Evolutionary conservation across 2,113 vertebrate genomes (phyloP).

Genomic region (Taurulus bubalis): DNA sequence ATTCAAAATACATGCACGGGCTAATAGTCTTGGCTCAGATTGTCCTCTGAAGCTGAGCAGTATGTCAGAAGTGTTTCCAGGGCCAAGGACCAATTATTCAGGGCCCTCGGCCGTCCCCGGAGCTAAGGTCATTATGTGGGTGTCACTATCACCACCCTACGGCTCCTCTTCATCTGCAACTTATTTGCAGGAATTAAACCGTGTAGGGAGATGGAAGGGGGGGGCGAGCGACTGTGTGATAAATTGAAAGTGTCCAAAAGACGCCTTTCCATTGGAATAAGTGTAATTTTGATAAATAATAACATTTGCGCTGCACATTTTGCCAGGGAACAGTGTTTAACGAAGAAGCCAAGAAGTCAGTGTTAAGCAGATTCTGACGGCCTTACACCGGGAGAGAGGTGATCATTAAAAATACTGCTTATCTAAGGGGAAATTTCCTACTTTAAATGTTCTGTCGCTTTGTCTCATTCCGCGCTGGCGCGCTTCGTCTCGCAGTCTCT

Average conservation of each 20-base stretch:
- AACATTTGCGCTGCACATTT: conserved; percentile 66
- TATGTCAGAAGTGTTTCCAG: conserved; percentile 75
- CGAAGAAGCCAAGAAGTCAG: conserved; percentile 67
- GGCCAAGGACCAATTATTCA: conserved; percentile 79
- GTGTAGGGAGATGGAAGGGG: not conserved
- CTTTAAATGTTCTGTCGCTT: conserved; percentile 80
- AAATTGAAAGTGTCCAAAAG: conserved; percentile 41
- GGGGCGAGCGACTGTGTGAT: not conserved
- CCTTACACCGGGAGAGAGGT: conserved; percentile 51
- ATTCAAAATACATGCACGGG: conserved; percentile 66
- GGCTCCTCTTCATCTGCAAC: conserved; percentile 69
- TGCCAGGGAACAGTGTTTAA: conserved; percentile 51
- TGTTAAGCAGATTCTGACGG: conserved; percentile 71
- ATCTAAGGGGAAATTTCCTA: conserved; percentile 82
- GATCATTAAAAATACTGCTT: conserved; percentile 86
- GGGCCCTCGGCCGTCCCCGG: conserved; percentile 64
- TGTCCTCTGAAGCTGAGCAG: conserved; percentile 66
- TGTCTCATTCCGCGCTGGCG: conserved; percentile 72
- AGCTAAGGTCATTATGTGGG: conserved; percentile 78
- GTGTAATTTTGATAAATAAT: conserved; percentile 62
- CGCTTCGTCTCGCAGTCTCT: conserved; percentile 80
- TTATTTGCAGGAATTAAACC: conserved; percentile 68
- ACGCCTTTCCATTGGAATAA: conserved; percentile 29
- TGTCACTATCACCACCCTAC: conserved; percentile 65
- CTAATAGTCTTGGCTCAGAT: conserved; percentile 55